Percentiles rank a stretch among this genome's conserved stretches.
These are phyloP conservation scores for Plutomurus gul DNA, from an alignment of 1,140 invertebrate species.

Conservation along the genomic window DNA sequence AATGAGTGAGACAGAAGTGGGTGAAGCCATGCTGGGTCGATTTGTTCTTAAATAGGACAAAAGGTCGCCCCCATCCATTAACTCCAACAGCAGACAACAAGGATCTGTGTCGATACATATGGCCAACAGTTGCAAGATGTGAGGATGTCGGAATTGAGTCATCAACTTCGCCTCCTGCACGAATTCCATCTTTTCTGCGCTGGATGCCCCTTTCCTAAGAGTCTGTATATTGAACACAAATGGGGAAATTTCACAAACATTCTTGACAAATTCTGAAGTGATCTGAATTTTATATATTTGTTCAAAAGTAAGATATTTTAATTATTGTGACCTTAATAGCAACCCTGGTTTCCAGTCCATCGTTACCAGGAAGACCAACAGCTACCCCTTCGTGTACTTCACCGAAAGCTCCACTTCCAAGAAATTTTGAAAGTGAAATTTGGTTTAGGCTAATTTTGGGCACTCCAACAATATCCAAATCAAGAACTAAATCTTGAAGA, in stretches of 20 bases:
- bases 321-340: conserved; percentile 74
- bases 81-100: conserved; percentile 90
- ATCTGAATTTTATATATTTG: too few relatives aligned
- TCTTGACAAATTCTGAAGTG: neutral
- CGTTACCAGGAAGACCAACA: conserved; percentile 63
- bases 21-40: conserved; percentile 23
- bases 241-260: neutral
- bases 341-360: conserved; percentile 67
- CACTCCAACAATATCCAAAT: conserved; percentile 72
- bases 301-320: too few relatives aligned
- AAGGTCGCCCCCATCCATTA: conserved; percentile 96
- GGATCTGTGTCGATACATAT: conserved; percentile 92
- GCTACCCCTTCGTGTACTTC: conserved; percentile 91
- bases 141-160: conserved; percentile 95
- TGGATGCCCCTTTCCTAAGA: conserved; percentile 86
- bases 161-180: conserved; percentile 95
- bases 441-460: conserved; percentile 80
- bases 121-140: conserved; percentile 89
- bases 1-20: conserved; percentile 66
- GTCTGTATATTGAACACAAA: conserved; percentile 72
- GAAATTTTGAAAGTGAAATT: conserved; percentile 81
- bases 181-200: conserved; percentile 89
- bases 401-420: conserved; percentile 95
- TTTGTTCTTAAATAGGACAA: conserved; percentile 73
- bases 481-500: conserved; percentile 60